phyloP scores from a whole-genome alignment of 2,113 vertebrate species.

The Aepyceros melampus region DNA sequence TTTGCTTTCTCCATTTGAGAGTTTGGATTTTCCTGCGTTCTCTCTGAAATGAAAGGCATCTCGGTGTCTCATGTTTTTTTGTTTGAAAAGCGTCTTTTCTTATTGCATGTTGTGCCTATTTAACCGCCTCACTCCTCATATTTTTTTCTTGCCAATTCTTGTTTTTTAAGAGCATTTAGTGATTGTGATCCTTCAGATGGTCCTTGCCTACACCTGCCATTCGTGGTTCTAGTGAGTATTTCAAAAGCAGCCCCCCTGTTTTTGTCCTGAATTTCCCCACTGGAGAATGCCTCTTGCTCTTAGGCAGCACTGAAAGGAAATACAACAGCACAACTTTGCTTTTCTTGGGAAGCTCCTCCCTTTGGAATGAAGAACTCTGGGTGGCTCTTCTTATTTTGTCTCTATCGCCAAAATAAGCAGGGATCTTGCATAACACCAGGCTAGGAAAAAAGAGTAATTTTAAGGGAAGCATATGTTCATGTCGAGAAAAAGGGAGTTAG shows the following conservation, averaged over 20 bases:
- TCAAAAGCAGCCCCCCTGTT: accelerated
- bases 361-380: slow-evolving; percentile 80
- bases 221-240: neutral
- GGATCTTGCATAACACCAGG: slow-evolving; percentile 72
- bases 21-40: slow-evolving; percentile 50
- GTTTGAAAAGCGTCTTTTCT: neutral
- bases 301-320: slow-evolving; percentile 75
- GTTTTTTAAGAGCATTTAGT: neutral
- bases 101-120: neutral
- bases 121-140: neutral
- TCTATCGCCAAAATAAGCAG: slow-evolving; percentile 80
- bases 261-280: slow-evolving; percentile 24
- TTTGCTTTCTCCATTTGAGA: slow-evolving; percentile 59
- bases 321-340: slow-evolving; percentile 80
- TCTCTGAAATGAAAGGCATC: slow-evolving; percentile 34
- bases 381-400: slow-evolving; percentile 79
- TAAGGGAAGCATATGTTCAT: slow-evolving; percentile 76
- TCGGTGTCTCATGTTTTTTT: neutral
- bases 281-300: slow-evolving; percentile 53
- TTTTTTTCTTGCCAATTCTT: slow-evolving; percentile 14
- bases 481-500: slow-evolving; percentile 69
- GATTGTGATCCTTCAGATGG: neutral
- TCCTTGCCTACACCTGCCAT: slow-evolving; percentile 48
- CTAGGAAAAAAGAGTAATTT: slow-evolving; percentile 77
- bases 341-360: slow-evolving; percentile 86